Percentiles rank a stretch among this genome's conserved stretches.
Conservation (phyloP, 2,888 invertebrate species). For the Auanema freiburgensis region DNA sequence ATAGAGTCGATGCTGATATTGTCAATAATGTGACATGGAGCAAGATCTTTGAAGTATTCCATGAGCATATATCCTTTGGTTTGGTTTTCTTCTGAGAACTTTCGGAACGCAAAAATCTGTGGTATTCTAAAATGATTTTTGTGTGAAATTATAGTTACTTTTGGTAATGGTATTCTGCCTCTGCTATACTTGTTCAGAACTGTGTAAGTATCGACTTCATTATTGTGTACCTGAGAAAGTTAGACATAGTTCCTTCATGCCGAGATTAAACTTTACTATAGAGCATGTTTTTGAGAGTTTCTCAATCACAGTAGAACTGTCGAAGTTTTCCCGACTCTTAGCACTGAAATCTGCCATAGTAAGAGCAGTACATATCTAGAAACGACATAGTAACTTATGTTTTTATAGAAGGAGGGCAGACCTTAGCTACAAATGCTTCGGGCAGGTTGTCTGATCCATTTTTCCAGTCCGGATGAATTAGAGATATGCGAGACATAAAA, state of each 20-base stretch:
- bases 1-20: background rate
- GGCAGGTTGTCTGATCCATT: constrained; percentile 21
- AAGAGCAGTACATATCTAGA: constrained; percentile 14
- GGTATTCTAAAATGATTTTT: background rate
- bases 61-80: constrained; percentile 13
- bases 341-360: constrained; percentile 6
- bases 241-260: too few relatives aligned
- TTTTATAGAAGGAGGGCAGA: background rate
- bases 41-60: constrained; percentile 14
- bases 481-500: constrained; percentile 28
- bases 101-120: constrained; percentile 7
- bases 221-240: too few relatives aligned
- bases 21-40: constrained; percentile 8
- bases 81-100: constrained; percentile 16
- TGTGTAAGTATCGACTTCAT: too few relatives aligned
- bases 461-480: constrained; percentile 31
- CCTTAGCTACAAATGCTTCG: constrained; percentile 24
- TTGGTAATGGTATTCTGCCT: background rate
- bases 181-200: too few relatives aligned
- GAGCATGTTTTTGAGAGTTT: too few relatives aligned
- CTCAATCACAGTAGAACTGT: too few relatives aligned
- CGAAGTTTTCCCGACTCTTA: constrained; percentile 3
- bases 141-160: background rate
- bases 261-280: too few relatives aligned
- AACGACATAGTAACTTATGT: background rate